Evolutionary conservation across 2,888 invertebrate genomes (phyloP).

Genomic region (Serripes groenlandicus): DNA sequence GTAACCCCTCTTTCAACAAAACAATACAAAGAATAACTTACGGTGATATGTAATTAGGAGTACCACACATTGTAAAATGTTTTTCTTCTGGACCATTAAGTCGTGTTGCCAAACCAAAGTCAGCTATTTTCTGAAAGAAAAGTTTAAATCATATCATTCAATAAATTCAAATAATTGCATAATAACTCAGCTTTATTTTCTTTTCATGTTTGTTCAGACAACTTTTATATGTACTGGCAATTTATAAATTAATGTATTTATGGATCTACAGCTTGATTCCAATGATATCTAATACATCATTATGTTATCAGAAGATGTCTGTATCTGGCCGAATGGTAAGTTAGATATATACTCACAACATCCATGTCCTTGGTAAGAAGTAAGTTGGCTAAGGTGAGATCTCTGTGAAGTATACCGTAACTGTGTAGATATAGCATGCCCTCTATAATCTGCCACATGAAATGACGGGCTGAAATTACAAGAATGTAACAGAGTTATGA

Average conservation of each 20-base stretch:
- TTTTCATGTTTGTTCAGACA: too few species aligned
- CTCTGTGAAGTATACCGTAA: slow-evolving; percentile 96
- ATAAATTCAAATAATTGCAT: too few species aligned
- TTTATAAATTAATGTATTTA: too few species aligned
- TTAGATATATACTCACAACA: slow-evolving; percentile 89
- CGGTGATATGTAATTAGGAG: slow-evolving; percentile 98
- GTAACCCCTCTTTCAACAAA: too few species aligned
- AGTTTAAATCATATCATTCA: too few species aligned
- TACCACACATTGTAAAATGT: slow-evolving; percentile 99
- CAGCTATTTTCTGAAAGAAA: slow-evolving; percentile 94
- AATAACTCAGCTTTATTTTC: too few species aligned
- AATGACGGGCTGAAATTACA: slow-evolving; percentile 81
- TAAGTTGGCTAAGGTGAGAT: slow-evolving; percentile 96
- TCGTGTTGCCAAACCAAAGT: slow-evolving; percentile 98
- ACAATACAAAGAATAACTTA: slow-evolving; percentile 88
- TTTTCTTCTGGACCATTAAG: slow-evolving; percentile 94
- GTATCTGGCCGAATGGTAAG: too few species aligned
- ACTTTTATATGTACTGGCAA: too few species aligned
- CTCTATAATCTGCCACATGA: slow-evolving; percentile 92
- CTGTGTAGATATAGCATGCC: slow-evolving; percentile 97
- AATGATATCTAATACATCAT: too few species aligned
- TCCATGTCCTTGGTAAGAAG: slow-evolving; percentile 94
- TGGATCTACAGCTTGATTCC: too few species aligned
- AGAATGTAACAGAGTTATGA: too few species aligned
- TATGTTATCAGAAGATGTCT: too few species aligned